Percentiles rank a stretch among this genome's conserved stretches.
These are phyloP conservation scores for Henicopernis longicauda DNA, from an alignment of 2,113 vertebrate species.

Conservation along the genomic window DNA sequence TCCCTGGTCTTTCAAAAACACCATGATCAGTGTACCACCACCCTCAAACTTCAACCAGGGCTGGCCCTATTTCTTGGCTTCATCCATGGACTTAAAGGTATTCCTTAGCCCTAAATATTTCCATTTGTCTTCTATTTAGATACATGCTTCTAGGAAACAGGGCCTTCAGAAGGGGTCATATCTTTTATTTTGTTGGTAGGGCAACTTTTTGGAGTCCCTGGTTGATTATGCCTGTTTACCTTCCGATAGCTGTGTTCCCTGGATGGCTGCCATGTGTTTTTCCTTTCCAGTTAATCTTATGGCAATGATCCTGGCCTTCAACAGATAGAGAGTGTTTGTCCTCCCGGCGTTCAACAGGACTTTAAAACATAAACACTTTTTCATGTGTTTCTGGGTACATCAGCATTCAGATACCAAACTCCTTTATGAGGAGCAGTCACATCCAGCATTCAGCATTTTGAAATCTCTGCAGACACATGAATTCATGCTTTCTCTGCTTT, in stretches of 20 bases:
- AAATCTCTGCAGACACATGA: not conserved
- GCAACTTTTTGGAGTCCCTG: not conserved
- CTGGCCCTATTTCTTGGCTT: not conserved
- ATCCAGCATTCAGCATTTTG: not conserved
- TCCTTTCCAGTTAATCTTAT: constrained; percentile 29
- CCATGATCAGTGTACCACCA: not conserved
- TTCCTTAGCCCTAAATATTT: not conserved
- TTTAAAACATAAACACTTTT: constrained; percentile 29
- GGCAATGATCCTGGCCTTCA: constrained; percentile 35
- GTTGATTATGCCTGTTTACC: constrained; percentile 31
- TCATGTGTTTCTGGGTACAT: not conserved
- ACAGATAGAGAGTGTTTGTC: constrained; percentile 12
- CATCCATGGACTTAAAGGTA: not conserved
- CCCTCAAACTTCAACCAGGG: not conserved
- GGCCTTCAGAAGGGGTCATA: not conserved
- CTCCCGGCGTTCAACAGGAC: not conserved
- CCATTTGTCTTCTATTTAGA: not conserved
- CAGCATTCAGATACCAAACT: not conserved
- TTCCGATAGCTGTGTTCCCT: constrained; percentile 35
- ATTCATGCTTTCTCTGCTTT: not conserved
- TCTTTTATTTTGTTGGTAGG: not conserved
- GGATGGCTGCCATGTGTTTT: constrained; percentile 23
- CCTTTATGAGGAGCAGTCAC: not conserved
- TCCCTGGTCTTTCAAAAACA: not conserved
- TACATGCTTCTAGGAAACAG: not conserved